phyloP scores from a whole-genome alignment of 2,888 invertebrate species.

The Pristionchus arcanus region DNA sequence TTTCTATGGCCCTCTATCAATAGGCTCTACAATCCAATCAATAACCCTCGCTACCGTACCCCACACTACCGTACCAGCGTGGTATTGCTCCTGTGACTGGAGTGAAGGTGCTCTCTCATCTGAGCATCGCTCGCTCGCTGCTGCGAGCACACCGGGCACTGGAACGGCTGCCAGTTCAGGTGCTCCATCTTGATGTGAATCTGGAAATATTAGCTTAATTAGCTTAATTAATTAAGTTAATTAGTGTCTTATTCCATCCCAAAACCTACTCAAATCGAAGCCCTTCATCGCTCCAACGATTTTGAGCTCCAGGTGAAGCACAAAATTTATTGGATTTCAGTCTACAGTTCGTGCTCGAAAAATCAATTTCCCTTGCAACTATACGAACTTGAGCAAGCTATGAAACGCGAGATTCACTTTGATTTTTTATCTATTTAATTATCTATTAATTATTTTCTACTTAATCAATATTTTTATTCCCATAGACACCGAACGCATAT shows the following conservation, averaged over 20 bases:
- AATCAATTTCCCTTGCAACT: too few relatives aligned
- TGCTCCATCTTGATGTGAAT: slow-evolving; percentile 76
- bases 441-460: too few relatives aligned
- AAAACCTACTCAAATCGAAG: neutral
- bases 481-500: too few relatives aligned
- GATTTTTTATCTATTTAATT: too few relatives aligned
- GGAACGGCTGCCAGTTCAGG: slow-evolving; percentile 78
- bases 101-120: slow-evolving; percentile 78
- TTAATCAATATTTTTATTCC: too few relatives aligned
- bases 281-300: neutral
- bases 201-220: slow-evolving; percentile 55
- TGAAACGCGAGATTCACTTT: too few relatives aligned
- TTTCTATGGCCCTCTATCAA: neutral
- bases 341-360: too few relatives aligned
- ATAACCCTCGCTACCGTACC: neutral
- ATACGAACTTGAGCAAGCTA: too few relatives aligned
- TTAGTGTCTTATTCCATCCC: neutral
- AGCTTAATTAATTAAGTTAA: neutral
- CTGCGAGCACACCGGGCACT: slow-evolving; percentile 74
- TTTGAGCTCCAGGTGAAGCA: too few relatives aligned
- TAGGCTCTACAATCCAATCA: neutral
- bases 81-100: slow-evolving; percentile 74
- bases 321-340: too few relatives aligned
- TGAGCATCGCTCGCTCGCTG: slow-evolving; percentile 76
- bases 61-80: slow-evolving; percentile 61